Base-by-base conservation (phyloP, 1,140 invertebrate genomes). In the Pseudomyrmex dendroicus region DNA sequence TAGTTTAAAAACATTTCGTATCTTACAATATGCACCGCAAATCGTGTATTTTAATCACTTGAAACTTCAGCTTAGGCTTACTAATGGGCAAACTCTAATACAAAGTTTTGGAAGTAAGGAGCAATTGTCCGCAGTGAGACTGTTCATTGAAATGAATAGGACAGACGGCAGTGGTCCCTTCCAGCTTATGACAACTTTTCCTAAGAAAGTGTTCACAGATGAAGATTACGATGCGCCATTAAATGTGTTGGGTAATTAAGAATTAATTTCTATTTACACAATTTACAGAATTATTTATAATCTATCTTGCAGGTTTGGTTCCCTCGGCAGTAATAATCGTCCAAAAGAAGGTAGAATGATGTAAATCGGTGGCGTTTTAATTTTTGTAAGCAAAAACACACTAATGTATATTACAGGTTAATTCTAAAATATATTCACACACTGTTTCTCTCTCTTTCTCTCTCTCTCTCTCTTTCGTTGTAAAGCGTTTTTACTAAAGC, bases 161-260 rank as follows among this genome's bases (percentile, higher is more conserved):
- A 96, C 95, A 15, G 97, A 97, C 92, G 95, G 93, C 0, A 68
- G 92, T 1, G 95, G 93, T 9, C 95, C 95, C 13, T 98, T 98
- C 93, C 96, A 96, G 72, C 93, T 99, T 68, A 98, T 98, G 96
- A 98, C 97, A 15, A 96, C 95, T 84, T 98, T 98, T 94, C 98
- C 98, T n/a, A 96, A 96, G 91, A 97, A 97, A 94, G 95, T 98
- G 72, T 98, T 98, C 91, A 94, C 94, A n/a, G 95, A 94, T n/a
- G 97, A 98, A 35, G 98, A 99, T 92, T 98, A 97, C 94, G 97
- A 98, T 73, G 96, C 96, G 91, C 97, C 98, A 17, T 94, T 99
- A 67, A 96, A 97, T 88, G 93, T 95, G 86, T 95, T 98, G 94
- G 97, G 98, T 98, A 85, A 66, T 62, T 59, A 48, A 76, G 56